A percentile compares a stretch with the other conserved stretches of the same genome.
Evolutionary conservation across 2,888 invertebrate genomes (phyloP).

Genomic region (Gonocerus acuteangulatus): DNA sequence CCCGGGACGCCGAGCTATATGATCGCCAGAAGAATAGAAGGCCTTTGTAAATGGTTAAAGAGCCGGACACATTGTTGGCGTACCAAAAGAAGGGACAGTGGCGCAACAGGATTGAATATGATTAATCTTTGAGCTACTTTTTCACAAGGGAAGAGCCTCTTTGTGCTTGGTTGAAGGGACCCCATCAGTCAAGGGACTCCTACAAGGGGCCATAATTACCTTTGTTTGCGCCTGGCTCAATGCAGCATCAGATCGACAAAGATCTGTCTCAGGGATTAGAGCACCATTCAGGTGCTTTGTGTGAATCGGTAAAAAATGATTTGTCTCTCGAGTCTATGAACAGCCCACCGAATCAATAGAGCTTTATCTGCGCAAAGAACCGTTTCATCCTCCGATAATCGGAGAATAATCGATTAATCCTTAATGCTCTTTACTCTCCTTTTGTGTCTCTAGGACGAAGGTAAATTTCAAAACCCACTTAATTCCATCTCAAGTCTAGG

Average conservation of each 20-base stretch:
- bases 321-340: background rate
- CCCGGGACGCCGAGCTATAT: too few relatives aligned
- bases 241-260: conserved; percentile 15
- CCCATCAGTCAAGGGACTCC: conserved; percentile 5
- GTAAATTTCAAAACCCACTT: too few relatives aligned
- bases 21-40: too few relatives aligned
- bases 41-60: background rate
- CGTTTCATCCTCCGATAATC: too few relatives aligned
- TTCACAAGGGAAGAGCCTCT: conserved; percentile 8
- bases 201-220: conserved; percentile 20
- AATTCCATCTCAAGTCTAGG: too few relatives aligned
- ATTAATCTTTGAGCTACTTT: conserved; percentile 16
- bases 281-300: conserved; percentile 11
- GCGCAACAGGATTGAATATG: conserved; percentile 12
- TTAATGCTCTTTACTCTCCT: too few relatives aligned
- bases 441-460: too few relatives aligned
- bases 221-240: conserved; percentile 6
- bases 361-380: too few relatives aligned
- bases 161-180: background rate
- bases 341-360: too few relatives aligned
- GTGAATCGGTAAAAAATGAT: conserved; percentile 20
- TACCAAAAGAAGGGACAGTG: background rate
- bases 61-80: background rate
- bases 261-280: conserved; percentile 21
- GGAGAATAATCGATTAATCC: too few relatives aligned